Evolutionary conservation across 2,888 invertebrate genomes (phyloP).

Genomic region (Cremastinae sp.): DNA sequence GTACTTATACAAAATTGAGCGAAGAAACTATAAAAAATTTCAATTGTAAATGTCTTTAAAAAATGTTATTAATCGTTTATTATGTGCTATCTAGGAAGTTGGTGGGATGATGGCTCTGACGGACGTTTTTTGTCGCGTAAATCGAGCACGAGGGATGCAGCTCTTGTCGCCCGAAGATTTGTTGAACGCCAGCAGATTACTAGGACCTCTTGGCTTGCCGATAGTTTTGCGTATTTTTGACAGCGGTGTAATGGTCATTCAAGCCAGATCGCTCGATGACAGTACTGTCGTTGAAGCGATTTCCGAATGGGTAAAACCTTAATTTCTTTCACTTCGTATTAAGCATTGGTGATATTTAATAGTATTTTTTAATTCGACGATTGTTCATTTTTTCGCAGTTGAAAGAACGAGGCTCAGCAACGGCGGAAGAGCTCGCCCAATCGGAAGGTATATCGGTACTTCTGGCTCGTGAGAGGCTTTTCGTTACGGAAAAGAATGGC

Average conservation of each 20-base stretch:
- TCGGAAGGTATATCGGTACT: slow-evolving; percentile 91
- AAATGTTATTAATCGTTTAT: too few relatives aligned
- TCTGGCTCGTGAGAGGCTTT: slow-evolving; percentile 93
- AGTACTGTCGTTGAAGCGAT: slow-evolving; percentile 86
- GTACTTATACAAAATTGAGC: too few relatives aligned
- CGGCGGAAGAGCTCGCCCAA: slow-evolving; percentile 93
- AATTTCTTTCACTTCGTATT: neutral
- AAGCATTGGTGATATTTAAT: neutral
- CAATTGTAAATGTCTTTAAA: too few relatives aligned
- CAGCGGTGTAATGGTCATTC: slow-evolving; percentile 97
- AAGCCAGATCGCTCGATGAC: slow-evolving; percentile 89
- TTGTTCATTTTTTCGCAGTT: too few relatives aligned
- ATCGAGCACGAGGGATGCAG: slow-evolving; percentile 97
- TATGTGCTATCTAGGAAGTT: slow-evolving; percentile 89
- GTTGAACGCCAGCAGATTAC: slow-evolving; percentile 91
- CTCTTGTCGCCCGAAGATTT: slow-evolving; percentile 98
- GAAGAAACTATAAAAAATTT: slow-evolving; percentile 15
- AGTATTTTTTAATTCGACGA: slow-evolving; percentile 1
- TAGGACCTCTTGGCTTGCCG: slow-evolving; percentile 85
- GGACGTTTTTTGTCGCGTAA: slow-evolving; percentile 98
- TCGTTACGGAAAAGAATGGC: slow-evolving; percentile 92
- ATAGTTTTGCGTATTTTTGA: slow-evolving; percentile 92
- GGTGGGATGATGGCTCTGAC: slow-evolving; percentile 98
- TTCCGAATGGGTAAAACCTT: slow-evolving; percentile 82
- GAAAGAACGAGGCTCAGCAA: slow-evolving; percentile 86